Evolutionary conservation across 2,113 vertebrate genomes (phyloP).

Genomic region (Sapayoa aenigma): DNA sequence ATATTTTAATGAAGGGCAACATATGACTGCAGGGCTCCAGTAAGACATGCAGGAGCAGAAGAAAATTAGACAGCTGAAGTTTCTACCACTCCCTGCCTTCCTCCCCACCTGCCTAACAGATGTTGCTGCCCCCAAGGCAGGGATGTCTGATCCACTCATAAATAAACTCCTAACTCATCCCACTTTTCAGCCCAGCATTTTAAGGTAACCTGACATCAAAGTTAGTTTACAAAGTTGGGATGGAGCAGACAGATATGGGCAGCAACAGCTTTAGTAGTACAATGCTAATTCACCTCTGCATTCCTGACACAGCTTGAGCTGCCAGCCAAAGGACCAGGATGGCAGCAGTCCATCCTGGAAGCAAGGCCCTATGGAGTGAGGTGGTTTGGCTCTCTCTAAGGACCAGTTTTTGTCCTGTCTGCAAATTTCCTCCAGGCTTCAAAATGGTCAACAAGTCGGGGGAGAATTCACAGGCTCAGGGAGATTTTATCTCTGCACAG

Average conservation of each 20-base stretch:
- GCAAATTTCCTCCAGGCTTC: not conserved
- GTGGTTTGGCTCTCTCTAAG: not conserved
- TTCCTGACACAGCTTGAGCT: not conserved
- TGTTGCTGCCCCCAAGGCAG: not conserved
- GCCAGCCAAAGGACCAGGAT: not conserved
- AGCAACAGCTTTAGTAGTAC: rapidly evolving
- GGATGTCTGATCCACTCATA: not conserved
- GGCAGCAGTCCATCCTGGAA: not conserved
- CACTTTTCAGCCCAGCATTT: rapidly evolving
- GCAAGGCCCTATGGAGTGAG: rapidly evolving
- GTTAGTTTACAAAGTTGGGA: not conserved
- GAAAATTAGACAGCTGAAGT: not conserved
- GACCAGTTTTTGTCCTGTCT: not conserved
- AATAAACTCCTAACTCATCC: not conserved
- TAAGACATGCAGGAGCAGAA: not conserved
- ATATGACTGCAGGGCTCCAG: not conserved
- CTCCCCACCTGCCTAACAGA: not conserved
- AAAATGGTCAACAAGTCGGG: not conserved
- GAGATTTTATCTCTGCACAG: not conserved
- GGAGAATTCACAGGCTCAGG: not conserved
- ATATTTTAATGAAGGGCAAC: not conserved
- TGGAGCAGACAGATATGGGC: not conserved
- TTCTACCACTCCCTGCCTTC: not conserved
- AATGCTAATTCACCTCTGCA: not conserved
- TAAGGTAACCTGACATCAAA: not conserved